Evolutionary conservation across 2,113 vertebrate genomes (phyloP).

Genomic region (Taxidea taxus): DNA sequence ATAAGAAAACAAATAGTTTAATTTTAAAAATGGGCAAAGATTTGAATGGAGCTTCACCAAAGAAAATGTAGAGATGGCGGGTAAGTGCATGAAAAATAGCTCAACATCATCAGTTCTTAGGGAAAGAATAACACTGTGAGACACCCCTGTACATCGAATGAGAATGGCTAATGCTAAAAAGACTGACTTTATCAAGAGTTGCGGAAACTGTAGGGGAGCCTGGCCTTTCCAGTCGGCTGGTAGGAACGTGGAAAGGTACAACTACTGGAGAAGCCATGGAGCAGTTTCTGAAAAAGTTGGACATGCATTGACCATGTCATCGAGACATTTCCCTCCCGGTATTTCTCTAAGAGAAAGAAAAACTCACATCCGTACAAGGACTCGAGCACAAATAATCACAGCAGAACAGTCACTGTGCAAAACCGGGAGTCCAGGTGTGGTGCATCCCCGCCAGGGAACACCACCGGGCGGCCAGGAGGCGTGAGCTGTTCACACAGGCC

Average conservation of each 20-base stretch:
- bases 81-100: background rate
- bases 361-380: background rate
- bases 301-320: background rate
- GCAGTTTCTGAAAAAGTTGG: background rate
- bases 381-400: background rate
- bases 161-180: background rate
- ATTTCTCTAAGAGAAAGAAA: background rate
- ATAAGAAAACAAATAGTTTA: background rate
- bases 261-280: background rate
- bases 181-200: background rate
- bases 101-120: background rate
- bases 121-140: background rate
- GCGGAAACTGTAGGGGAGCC: background rate
- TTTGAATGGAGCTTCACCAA: background rate
- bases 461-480: background rate
- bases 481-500: background rate
- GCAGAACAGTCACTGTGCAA: background rate
- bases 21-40: background rate
- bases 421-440: background rate
- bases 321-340: background rate
- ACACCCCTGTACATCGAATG: background rate
- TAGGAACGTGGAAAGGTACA: background rate
- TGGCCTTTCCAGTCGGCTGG: background rate
- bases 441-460: background rate
- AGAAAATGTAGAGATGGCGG: background rate